Percentiles rank a stretch among this genome's conserved stretches.
Evolutionary conservation across 2,888 invertebrate genomes (phyloP).

Genomic region (Zygaena filipendulae): DNA sequence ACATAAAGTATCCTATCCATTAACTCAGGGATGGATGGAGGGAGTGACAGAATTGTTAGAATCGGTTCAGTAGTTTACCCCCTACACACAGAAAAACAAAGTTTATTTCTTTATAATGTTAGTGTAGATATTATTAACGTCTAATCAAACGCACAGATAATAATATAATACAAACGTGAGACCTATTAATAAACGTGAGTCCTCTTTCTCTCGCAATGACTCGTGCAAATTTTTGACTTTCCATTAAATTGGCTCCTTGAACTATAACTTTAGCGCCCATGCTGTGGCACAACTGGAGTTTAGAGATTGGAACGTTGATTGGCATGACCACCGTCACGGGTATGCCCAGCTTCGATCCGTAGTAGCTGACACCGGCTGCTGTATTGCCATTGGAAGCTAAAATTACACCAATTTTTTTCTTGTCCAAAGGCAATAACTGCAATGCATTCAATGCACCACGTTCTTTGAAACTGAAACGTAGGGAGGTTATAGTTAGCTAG

Average conservation of each 20-base stretch:
- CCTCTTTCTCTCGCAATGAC: constrained; percentile 67
- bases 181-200: constrained; percentile 76
- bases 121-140: too few species aligned
- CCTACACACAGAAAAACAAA: too few species aligned
- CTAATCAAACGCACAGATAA: too few species aligned
- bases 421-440: constrained; percentile 62
- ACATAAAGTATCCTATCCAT: too few species aligned
- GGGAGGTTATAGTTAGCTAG: too few species aligned
- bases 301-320: constrained; percentile 72
- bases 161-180: constrained; percentile 25
- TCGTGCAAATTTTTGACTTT: constrained; percentile 71
- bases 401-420: constrained; percentile 72
- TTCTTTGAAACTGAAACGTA: constrained; percentile 73
- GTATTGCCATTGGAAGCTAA: constrained; percentile 79
- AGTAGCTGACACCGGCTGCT: constrained; percentile 73
- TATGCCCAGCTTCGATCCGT: constrained; percentile 68
- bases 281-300: constrained; percentile 71
- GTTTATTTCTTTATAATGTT: too few species aligned
- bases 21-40: too few species aligned
- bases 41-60: too few species aligned
- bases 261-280: constrained; percentile 75
- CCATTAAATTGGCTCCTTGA: constrained; percentile 69
- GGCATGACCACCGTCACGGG: constrained; percentile 78
- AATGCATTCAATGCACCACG: constrained; percentile 75
- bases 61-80: too few species aligned